Evolutionary conservation across 2,797 vertebrate genomes (phyloP).

Genomic region (Astyanax mexicanus): DNA sequence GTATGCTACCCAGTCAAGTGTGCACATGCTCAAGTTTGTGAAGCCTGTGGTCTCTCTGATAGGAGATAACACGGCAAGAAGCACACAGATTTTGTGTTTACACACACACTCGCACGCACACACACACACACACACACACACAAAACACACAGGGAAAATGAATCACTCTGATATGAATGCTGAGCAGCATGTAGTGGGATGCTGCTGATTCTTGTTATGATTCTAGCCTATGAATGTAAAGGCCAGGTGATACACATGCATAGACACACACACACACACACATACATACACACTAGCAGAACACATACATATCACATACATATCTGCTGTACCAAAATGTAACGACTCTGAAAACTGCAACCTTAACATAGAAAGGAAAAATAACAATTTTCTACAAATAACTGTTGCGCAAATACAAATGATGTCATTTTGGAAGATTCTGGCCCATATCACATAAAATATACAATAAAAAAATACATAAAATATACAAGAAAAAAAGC

Average conservation of each 20-base stretch:
- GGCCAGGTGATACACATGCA: neutral
- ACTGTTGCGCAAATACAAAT: too few species aligned
- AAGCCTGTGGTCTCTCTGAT: conserved; percentile 11
- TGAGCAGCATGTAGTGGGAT: conserved; percentile 9
- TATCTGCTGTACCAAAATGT: too few species aligned
- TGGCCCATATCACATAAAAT: too few species aligned
- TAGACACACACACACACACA: neutral
- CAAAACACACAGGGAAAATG: conserved; percentile 1
- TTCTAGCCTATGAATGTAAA: conserved; percentile 8
- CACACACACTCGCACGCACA: neutral
- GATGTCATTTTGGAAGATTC: too few species aligned
- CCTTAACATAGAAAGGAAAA: too few species aligned
- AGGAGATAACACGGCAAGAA: neutral
- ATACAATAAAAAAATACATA: too few species aligned
- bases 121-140: conserved; percentile 3
- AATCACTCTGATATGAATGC: conserved; percentile 15
- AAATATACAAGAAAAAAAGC: too few species aligned
- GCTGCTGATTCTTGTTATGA: conserved; percentile 34
- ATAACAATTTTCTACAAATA: too few species aligned
- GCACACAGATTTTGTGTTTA: neutral
- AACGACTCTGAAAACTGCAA: too few species aligned
- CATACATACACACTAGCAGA: neutral
- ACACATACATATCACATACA: neutral
- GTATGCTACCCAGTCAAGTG: conserved; percentile 7
- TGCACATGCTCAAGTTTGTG: conserved; percentile 2